Percentiles rank a stretch among this genome's conserved stretches.
Conservation (phyloP, 2,888 invertebrate species). For the Rhimphoctona megacephalus region DNA sequence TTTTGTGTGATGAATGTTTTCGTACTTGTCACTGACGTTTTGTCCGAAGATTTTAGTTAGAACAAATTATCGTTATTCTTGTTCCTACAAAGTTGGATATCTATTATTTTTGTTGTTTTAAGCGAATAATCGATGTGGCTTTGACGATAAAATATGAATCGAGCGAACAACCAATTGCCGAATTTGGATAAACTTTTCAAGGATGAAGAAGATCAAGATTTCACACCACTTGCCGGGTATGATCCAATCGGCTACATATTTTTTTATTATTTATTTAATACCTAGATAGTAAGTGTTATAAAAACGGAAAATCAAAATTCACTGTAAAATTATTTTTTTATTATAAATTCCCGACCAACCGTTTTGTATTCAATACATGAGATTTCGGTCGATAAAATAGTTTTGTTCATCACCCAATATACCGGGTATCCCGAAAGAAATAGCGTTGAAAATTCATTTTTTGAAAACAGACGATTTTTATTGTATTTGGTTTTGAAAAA, state of each 20-base stretch:
- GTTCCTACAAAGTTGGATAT: neutral
- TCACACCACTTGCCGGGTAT: conserved; percentile 78
- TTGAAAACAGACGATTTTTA: neutral
- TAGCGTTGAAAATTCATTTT: neutral
- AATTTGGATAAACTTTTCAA: conserved; percentile 80
- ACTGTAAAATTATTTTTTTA: neutral
- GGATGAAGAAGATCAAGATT: conserved; percentile 79
- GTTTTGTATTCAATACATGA: neutral
- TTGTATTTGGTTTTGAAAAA: neutral
- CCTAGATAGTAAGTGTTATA: neutral
- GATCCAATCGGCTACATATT: conserved; percentile 25
- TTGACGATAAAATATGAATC: conserved; percentile 71
- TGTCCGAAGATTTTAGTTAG: neutral
- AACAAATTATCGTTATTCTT: neutral
- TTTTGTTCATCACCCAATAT: conserved; percentile 28
- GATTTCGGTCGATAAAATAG: conserved; percentile 48
- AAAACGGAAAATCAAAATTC: neutral
- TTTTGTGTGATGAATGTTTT: neutral
- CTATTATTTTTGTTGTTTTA: neutral
- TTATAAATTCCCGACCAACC: neutral
- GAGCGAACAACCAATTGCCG: conserved; percentile 74
- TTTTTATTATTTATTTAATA: neutral
- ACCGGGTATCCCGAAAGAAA: conserved; percentile 44
- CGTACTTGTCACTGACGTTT: conserved; percentile 20
- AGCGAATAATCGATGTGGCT: conserved; percentile 16